Conservation (phyloP, 2,113 vertebrate species). For the Echinops telfairi region DNA sequence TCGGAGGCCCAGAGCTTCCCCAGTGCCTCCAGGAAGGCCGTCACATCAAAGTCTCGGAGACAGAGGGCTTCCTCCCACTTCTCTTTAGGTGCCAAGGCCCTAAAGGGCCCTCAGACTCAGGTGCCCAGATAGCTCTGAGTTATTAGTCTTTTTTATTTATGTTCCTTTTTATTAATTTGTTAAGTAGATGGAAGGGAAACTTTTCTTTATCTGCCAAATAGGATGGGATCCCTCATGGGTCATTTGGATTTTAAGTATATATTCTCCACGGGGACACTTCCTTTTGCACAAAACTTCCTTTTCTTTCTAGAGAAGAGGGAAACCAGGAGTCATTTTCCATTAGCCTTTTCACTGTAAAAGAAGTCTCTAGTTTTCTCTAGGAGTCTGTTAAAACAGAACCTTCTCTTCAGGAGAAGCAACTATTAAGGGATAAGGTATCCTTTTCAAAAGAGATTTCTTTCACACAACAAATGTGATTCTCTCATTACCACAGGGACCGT, state of each 20-base stretch:
- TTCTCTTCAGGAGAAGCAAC: neutral
- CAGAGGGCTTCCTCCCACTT: neutral
- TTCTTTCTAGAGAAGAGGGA: conserved; percentile 17
- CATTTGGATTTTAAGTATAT: conserved; percentile 56
- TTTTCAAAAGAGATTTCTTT: conserved; percentile 40
- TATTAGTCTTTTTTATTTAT: conserved; percentile 74
- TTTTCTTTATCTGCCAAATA: conserved; percentile 60
- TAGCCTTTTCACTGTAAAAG: conserved; percentile 48
- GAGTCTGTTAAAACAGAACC: conserved; percentile 34
- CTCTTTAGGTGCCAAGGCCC: conserved; percentile 70
- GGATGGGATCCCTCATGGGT: conserved; percentile 8
- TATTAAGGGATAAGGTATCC: neutral
- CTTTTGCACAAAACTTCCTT: conserved; percentile 25
- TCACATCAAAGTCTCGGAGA: conserved; percentile 59
- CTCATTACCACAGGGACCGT: neutral
- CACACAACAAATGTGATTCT: neutral
- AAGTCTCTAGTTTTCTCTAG: neutral
- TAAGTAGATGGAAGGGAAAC: conserved; percentile 60
- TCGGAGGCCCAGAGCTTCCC: conserved; percentile 21
- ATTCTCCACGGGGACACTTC: conserved; percentile 8
- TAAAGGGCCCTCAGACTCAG: conserved; percentile 71
- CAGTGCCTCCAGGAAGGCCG: conserved; percentile 53
- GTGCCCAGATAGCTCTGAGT: conserved; percentile 60
- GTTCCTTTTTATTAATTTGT: conserved; percentile 64
- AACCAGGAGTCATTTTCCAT: neutral